Conservation (phyloP, 2,797 vertebrate species). For the Harpagifer antarcticus region DNA sequence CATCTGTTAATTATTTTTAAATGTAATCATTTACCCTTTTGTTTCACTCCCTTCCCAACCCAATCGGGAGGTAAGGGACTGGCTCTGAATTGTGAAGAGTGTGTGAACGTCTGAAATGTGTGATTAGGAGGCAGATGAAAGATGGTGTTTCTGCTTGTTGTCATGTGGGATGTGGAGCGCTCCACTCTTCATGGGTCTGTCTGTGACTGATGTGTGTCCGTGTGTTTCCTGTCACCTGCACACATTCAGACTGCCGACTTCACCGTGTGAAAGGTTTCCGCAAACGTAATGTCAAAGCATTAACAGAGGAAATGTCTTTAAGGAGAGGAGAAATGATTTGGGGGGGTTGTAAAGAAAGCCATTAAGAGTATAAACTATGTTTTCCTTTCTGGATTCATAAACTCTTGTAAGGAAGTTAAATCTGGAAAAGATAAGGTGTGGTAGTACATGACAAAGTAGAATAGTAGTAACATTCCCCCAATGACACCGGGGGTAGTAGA, state of each 20-base stretch:
- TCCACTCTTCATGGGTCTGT: slow-evolving; percentile 47
- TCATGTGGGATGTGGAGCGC: slow-evolving; percentile 53
- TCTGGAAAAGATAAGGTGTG: background rate
- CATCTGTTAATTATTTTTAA: slow-evolving; percentile 99
- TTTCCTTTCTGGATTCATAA: background rate
- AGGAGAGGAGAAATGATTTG: background rate
- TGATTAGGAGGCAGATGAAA: slow-evolving; percentile 64
- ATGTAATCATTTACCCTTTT: slow-evolving; percentile 96
- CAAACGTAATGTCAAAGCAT: slow-evolving; percentile 2
- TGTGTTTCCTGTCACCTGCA: slow-evolving; percentile 26
- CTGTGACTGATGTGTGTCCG: slow-evolving; percentile 33
- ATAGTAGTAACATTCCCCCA: too few species aligned
- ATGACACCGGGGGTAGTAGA: too few species aligned
- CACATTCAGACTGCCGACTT: slow-evolving; percentile 3
- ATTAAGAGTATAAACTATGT: background rate
- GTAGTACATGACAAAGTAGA: background rate
- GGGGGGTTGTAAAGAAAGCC: background rate
- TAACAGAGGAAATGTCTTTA: background rate
- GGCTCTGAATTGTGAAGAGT: slow-evolving; percentile 67
- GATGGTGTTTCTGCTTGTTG: slow-evolving; percentile 44
- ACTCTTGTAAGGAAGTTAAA: background rate
- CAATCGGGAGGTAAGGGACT: slow-evolving; percentile 73
- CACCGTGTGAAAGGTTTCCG: slow-evolving; percentile 2
- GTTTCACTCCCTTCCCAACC: slow-evolving; percentile 82
- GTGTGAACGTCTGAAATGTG: slow-evolving; percentile 66